Conservation (phyloP, 2,113 vertebrate genomes). For the Pteronura brasiliensis region DNA sequence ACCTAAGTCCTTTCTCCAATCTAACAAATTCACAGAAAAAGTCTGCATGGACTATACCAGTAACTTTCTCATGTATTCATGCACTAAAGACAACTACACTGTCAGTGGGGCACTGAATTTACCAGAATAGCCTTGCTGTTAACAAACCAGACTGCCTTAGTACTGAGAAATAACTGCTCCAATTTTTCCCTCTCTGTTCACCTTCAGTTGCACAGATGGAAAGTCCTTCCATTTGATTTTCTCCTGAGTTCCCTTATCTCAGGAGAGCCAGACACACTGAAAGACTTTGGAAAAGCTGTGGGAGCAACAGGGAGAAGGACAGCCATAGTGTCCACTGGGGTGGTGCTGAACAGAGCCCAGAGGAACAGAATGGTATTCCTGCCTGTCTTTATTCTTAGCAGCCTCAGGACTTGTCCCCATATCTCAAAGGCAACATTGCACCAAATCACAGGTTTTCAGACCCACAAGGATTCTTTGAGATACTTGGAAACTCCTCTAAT, state of each 20-base stretch:
- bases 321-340: too few relatives aligned
- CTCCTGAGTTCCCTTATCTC: background rate
- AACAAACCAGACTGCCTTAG: background rate
- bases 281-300: background rate
- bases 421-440: background rate
- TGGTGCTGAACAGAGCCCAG: too few relatives aligned
- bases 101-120: background rate
- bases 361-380: accelerated
- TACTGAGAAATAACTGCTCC: background rate
- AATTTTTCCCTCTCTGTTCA: background rate
- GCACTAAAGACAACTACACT: background rate
- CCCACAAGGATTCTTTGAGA: background rate
- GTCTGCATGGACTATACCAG: background rate
- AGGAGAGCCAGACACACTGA: background rate
- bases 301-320: background rate
- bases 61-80: background rate
- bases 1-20: background rate
- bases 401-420: too few relatives aligned
- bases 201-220: background rate
- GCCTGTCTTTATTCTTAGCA: background rate
- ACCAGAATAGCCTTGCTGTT: background rate
- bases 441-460: background rate
- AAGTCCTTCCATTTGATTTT: background rate
- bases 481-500: background rate
- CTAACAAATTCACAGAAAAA: background rate